Evolutionary conservation across 2,797 vertebrate genomes (phyloP), one percentile per base, ranked within the genome.

Genomic region (Echeneis naucrates): DNA sequence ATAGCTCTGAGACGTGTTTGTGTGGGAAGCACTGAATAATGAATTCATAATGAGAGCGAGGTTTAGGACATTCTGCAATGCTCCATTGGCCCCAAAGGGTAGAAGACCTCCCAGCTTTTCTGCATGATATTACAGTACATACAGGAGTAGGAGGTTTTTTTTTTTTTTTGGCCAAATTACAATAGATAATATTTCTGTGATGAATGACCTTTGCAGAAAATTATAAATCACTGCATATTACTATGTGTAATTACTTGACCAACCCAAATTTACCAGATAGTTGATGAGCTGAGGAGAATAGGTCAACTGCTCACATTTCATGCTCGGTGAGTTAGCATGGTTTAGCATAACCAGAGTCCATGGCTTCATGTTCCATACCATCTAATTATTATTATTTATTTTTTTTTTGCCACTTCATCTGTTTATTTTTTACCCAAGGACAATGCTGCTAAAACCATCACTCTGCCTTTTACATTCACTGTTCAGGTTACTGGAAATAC

Each of bases 11-110:
- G 77, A 75, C 54, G 61, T 80, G 79, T 78, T 86, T 87, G 83
- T 82, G 87, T 88, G 79, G 84, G 87, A 72, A 83, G 80, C 37
- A 48, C 38, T 71, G 78, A 85, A 83, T 87, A 89, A 88, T 85
- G 79, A 90, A 85, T 88, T 83, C 54, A 68, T 72, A 85, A 88
- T 77, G 71, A 83, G 38, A 68, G 50, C 9, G 23, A 68, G 60
- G 76, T 66, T 70, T 60, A 81, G 68, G 79, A 87, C 65, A 52
- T 72, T 71, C 78, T 60, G 54, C 72, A 50, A 1, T 33, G 74
- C 57, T 77, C 48, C 37, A 77, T 52, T 57, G 38, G 64, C 73
- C 80, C 68, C 57, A 56, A 47, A 26, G 72, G 52, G 63, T 45
- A 68, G 63, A 81, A 55, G 8, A 48, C 19, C 53, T 82, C 75